Evolutionary conservation across 2,797 vertebrate genomes (phyloP).

Genomic region (Echiichthys vipera): DNA sequence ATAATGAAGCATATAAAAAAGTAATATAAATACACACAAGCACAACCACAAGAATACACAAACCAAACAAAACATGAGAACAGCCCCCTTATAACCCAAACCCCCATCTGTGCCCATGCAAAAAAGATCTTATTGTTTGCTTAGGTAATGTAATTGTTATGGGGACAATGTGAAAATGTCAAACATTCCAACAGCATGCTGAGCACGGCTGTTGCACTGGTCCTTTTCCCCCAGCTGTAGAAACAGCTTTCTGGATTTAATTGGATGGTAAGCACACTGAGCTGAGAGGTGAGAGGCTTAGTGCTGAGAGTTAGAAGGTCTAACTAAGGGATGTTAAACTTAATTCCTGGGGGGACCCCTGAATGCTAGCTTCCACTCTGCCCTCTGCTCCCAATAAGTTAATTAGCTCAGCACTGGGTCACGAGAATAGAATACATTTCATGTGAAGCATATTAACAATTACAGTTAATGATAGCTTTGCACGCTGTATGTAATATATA

Average conservation of each 20-base stretch:
- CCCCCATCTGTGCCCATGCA: background rate
- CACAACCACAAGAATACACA: constrained; percentile 24
- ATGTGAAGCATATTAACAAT: constrained; percentile 58
- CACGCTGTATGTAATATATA: constrained; percentile 37
- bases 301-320: constrained; percentile 70
- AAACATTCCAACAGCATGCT: constrained; percentile 67
- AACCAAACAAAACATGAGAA: constrained; percentile 12
- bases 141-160: constrained; percentile 66
- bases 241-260: constrained; percentile 77
- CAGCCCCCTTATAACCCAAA: constrained; percentile 16
- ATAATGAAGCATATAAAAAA: constrained; percentile 65
- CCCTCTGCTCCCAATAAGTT: constrained; percentile 76
- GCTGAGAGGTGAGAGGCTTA: constrained; percentile 79
- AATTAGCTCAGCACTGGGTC: constrained; percentile 73
- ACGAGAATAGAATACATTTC: constrained; percentile 65
- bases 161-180: constrained; percentile 67
- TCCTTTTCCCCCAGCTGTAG: constrained; percentile 51
- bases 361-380: constrained; percentile 49
- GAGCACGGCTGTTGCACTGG: constrained; percentile 58
- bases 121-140: constrained; percentile 46
- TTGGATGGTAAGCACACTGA: constrained; percentile 75
- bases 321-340: constrained; percentile 75
- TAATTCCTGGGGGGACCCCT: constrained; percentile 71
- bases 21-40: constrained; percentile 39
- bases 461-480: constrained; percentile 56